Evolutionary conservation across 2,797 vertebrate species (phyloP).

Genomic region (Arnoldichthys spilopterus): DNA sequence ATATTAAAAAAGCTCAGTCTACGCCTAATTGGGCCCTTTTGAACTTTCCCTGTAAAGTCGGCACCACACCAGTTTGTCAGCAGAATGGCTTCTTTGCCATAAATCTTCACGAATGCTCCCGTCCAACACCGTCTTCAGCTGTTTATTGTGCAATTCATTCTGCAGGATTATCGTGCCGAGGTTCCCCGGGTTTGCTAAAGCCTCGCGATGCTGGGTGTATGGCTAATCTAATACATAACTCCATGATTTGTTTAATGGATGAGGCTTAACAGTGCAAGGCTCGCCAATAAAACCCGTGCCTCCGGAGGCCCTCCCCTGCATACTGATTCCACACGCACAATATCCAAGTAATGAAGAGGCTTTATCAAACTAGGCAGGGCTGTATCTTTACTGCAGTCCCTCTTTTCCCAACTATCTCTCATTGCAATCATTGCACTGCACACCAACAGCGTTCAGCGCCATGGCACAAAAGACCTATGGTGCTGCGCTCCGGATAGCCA

Average conservation of each 20-base stretch:
- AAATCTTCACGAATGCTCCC: conserved; percentile 8
- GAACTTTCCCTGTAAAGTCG: not conserved
- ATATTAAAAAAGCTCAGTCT: not conserved
- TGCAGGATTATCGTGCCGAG: conserved; percentile 68
- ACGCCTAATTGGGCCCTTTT: not conserved
- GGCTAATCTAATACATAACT: conserved; percentile 82
- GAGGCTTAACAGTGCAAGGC: conserved; percentile 76
- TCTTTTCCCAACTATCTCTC: conserved; percentile 51
- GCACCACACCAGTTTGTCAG: not conserved
- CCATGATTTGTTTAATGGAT: conserved; percentile 84
- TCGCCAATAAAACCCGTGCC: conserved; percentile 77
- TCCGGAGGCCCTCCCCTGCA: conserved; percentile 78
- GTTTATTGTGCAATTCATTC: conserved; percentile 77
- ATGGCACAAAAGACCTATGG: conserved; percentile 58
- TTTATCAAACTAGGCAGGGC: conserved; percentile 78
- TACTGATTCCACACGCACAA: conserved; percentile 80
- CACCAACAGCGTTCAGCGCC: conserved; percentile 33
- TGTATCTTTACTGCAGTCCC: conserved; percentile 71
- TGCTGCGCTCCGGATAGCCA: conserved; percentile 58
- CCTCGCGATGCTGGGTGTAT: conserved; percentile 68
- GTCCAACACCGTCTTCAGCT: conserved; percentile 43
- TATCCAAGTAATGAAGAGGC: conserved; percentile 80
- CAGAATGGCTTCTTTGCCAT: not conserved
- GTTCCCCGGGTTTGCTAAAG: conserved; percentile 66
- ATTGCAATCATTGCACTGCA: conserved; percentile 52